Evolutionary conservation across 2,888 invertebrate species (phyloP).

Genomic region (Empis livida): DNA sequence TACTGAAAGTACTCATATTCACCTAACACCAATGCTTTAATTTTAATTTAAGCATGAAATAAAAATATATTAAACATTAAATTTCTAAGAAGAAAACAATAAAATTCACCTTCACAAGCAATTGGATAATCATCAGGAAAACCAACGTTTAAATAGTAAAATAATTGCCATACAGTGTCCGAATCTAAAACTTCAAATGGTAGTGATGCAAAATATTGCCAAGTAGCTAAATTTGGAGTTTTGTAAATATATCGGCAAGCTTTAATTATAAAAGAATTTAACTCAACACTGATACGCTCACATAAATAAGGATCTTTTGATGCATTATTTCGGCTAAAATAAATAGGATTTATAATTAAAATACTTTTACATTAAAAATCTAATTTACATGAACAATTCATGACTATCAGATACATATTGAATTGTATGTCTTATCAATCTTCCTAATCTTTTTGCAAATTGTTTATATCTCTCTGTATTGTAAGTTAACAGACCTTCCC

Average conservation of each 20-base stretch:
- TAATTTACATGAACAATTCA: conserved; percentile 26
- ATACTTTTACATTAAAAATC: neutral
- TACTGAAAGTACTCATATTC: too few relatives aligned
- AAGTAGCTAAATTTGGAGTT: conserved; percentile 58
- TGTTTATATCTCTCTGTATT: conserved; percentile 45
- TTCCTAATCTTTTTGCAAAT: conserved; percentile 53
- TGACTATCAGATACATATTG: conserved; percentile 58
- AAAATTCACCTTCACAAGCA: conserved; percentile 14
- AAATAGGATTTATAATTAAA: neutral
- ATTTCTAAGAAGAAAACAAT: neutral
- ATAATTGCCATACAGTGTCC: conserved; percentile 50
- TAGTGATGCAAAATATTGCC: conserved; percentile 69
- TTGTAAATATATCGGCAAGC: conserved; percentile 56
- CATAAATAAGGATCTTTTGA: conserved; percentile 38
- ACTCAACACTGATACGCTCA: conserved; percentile 52
- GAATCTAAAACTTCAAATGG: conserved; percentile 50
- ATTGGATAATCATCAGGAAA: conserved; percentile 33
- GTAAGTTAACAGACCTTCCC: conserved; percentile 53
- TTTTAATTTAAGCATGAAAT: conserved; percentile 1
- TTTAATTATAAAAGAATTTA: conserved; percentile 57
- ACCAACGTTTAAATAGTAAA: conserved; percentile 46
- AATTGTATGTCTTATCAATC: conserved; percentile 54
- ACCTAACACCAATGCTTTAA: too few relatives aligned
- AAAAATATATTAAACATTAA: neutral
- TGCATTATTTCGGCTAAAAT: conserved; percentile 25